These are phyloP conservation scores for Plodia interpunctella DNA, from an alignment of 1,140 invertebrate genomes.

Conservation along the genomic window DNA sequence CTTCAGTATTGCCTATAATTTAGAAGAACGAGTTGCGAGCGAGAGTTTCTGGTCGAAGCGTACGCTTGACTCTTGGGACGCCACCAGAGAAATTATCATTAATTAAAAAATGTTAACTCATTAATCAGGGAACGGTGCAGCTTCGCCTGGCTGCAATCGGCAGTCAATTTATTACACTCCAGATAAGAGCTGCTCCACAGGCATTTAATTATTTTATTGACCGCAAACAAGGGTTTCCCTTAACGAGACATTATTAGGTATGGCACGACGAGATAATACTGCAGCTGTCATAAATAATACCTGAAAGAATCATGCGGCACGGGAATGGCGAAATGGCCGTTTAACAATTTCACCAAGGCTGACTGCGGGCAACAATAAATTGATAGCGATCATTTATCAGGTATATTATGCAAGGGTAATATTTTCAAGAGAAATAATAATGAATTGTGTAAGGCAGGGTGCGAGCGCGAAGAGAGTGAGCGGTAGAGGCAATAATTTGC, in stretches of 20 bases:
- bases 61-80: constrained; percentile 2
- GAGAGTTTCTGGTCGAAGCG: constrained; percentile 27
- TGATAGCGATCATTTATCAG: constrained; percentile 22
- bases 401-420: constrained; percentile 21
- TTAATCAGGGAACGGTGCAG: constrained; percentile 39
- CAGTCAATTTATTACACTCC: constrained; percentile 42
- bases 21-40: constrained; percentile 25
- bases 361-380: constrained; percentile 20
- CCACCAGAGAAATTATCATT: constrained; percentile 11
- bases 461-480: neutral
- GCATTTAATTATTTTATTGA: constrained; percentile 31
- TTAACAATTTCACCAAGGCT: constrained; percentile 18
- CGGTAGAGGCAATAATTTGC: constrained; percentile 30
- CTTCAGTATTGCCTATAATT: constrained; percentile 39
- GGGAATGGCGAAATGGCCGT: constrained; percentile 14
- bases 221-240: constrained; percentile 20
- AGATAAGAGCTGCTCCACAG: constrained; percentile 31
- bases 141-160: constrained; percentile 31
- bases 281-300: constrained; percentile 17
- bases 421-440: constrained; percentile 19
- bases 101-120: constrained; percentile 48
- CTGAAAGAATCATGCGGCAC: constrained; percentile 17
- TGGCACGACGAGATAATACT: constrained; percentile 9
- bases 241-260: constrained; percentile 27
- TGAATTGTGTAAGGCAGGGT: constrained; percentile 21